A percentile compares a stretch with the other conserved stretches of the same genome.
phyloP scores from a whole-genome alignment of 1,140 invertebrate genomes.

The Hermatobates lingyangjiaoensis region DNA sequence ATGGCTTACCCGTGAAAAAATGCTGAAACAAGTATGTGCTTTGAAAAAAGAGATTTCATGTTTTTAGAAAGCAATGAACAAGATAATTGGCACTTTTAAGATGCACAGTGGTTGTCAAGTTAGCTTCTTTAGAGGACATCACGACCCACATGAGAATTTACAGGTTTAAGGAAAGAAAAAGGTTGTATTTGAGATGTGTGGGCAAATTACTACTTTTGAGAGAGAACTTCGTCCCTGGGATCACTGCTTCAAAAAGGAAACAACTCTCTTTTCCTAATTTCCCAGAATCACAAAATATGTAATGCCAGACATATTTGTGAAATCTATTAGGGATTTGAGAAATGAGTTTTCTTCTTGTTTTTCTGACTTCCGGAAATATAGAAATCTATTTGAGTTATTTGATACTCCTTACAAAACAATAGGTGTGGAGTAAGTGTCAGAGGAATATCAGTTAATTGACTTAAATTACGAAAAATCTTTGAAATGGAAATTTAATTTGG shows the following conservation, averaged over 20 bases:
- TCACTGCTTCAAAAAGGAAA: not conserved
- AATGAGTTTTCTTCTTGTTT: not conserved
- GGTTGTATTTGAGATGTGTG: slow-evolving; percentile 10
- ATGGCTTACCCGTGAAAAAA: slow-evolving; percentile 20
- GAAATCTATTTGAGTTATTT: not conserved
- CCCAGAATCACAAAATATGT: not conserved
- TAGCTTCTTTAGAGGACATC: slow-evolving; percentile 3
- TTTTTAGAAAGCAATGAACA: not conserved
- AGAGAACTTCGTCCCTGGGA: slow-evolving; percentile 12
- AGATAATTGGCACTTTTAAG: slow-evolving; percentile 13
- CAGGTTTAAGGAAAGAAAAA: slow-evolving; percentile 12
- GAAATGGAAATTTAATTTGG: not conserved
- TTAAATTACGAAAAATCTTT: not conserved
- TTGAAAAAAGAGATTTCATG: not conserved
- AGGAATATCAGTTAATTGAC: slow-evolving; percentile 2
- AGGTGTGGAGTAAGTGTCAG: not conserved
- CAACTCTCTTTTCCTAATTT: not conserved
- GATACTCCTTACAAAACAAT: not conserved
- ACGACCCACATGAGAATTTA: not conserved
- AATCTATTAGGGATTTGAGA: not conserved
- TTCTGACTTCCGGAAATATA: not conserved
- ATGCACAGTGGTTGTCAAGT: slow-evolving; percentile 9
- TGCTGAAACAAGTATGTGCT: slow-evolving; percentile 12
- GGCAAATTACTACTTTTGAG: slow-evolving; percentile 13
- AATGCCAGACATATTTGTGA: not conserved